Base-by-base conservation (phyloP, 1,140 invertebrate species). In the Lutraria rhynchaena region DNA sequence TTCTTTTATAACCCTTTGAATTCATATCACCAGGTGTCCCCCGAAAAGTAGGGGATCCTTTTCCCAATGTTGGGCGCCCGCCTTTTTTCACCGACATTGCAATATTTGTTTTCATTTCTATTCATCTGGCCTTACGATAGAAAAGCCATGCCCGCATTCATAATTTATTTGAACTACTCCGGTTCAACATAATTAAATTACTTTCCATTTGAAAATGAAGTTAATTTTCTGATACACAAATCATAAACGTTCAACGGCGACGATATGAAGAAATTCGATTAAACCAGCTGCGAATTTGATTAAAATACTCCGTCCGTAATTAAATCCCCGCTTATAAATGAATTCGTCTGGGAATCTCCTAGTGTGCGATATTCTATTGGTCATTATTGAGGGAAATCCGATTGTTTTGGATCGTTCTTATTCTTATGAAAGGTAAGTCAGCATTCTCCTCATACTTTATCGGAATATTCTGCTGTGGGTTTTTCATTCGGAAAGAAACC, bases 241-340 rank as follows among this genome's bases (percentile, higher is more conserved):
- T 65, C 41, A 44, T 46, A 46, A 65, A 65, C 7, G 35, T 9
- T 11, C n/a, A 46, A 37, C 61, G 17, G 37, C 11, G 61, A 22
- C 27, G 61, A 65, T 65, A 65, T 22, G 19, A 24, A 22, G 17
- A 24, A 65, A 65, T 65, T 65, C 61, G 61, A 65, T 65, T 65
- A 65, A 65, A 46, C 61, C 61, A 65, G 61, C 61, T 65, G 61
- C 41, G 61, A 65, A 24, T 65, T 65, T 65, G 37, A 65, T 65
- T 65, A 65, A 65, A 65, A 65, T 65, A 46, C 41, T 33, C 22
- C 41, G 31, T 29, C 37, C 11, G 41, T 65, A 22, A 65, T 65
- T 65, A 65, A 7, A 44, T 65, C 35, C 61, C 24, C 37, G 11
- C 7, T 44, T 5, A 9, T 19, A 9, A 65, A 27, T 65, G 37